Base-by-base conservation (phyloP, 2,113 vertebrate genomes). In the Siniperca knerii region DNA sequence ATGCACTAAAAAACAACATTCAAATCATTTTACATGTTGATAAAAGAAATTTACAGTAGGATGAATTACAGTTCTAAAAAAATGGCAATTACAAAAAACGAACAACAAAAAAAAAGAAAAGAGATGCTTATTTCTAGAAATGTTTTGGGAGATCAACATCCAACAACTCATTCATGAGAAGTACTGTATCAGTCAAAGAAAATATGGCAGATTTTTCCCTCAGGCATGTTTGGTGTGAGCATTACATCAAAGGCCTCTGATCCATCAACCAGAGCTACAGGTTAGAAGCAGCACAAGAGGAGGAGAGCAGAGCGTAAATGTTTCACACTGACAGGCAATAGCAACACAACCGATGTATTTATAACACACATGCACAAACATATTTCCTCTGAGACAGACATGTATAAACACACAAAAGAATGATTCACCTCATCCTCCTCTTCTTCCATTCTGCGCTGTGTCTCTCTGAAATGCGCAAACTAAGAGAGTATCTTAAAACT, bases 381-480 rank as follows among this genome's bases (percentile, higher is more conserved):
- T 2, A 62, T 23, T 52, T 76, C 48, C 66, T 70, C 48, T 35
- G 75, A 77, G 8, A 18, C 35, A 33, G 42, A 81, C 23, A 40
- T 13, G n/a, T 40, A 46, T 15, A 65, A 57, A 76, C 64, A 81
- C 60, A 82, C 15, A 81, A 29, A 77, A n/a, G 8, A 75, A 68
- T 3, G 18, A 62, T 90, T 93, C 85, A 94, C 94, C 94, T 94
- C 83, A 13, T 93, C 92, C 29, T 94, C 91, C 21, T 91, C 92
- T 68, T 92, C 90, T 23, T 92, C 92, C 94, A 94, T 95, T 55
- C 61, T 88, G 62, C 2, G 8, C 18, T n/a, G 54, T n/a, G 54
- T 29, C 44, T 64, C 68, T 81, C 33, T 33, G 2, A 71, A 75
- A 37, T 12, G 4, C 25, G 3, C 35, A 23, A 70, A 74, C 37